Conservation (phyloP, 2,113 vertebrate genomes). For the Actenoides lindsayi region DNA sequence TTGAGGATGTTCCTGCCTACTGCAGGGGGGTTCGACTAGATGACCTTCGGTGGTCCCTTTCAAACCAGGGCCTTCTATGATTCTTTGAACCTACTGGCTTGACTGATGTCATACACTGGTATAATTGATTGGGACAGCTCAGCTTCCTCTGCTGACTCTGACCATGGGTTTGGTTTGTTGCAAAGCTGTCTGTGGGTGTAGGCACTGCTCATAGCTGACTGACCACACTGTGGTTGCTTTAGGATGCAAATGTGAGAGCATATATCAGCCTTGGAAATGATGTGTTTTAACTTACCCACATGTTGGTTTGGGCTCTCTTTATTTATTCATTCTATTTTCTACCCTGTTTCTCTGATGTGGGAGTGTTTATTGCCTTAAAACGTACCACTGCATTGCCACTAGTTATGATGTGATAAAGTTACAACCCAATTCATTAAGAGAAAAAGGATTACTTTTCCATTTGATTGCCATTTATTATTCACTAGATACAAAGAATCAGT, state of each 20-base stretch:
- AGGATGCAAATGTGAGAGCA: too few species aligned
- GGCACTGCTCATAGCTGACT: neutral
- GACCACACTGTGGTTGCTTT: neutral
- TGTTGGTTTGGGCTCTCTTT: neutral
- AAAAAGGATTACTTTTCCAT: neutral
- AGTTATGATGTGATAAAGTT: neutral
- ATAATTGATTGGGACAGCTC: too few species aligned
- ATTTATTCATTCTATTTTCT: neutral
- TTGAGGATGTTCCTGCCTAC: too few species aligned
- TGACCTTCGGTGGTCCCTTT: too few species aligned
- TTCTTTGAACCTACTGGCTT: too few species aligned
- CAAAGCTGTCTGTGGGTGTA: too few species aligned
- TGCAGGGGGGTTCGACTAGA: too few species aligned
- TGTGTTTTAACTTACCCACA: neutral
- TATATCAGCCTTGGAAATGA: neutral
- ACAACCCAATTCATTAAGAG: neutral
- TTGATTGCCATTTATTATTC: neutral
- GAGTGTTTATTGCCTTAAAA: neutral
- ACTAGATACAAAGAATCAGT: neutral
- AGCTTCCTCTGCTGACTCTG: too few species aligned
- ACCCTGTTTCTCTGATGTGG: accelerated
- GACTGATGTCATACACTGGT: too few species aligned
- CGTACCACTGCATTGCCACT: too few species aligned
- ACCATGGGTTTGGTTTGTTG: too few species aligned
- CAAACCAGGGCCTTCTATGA: too few species aligned